phyloP scores from a whole-genome alignment of 1,140 invertebrate species.

The Cydia splendana region DNA sequence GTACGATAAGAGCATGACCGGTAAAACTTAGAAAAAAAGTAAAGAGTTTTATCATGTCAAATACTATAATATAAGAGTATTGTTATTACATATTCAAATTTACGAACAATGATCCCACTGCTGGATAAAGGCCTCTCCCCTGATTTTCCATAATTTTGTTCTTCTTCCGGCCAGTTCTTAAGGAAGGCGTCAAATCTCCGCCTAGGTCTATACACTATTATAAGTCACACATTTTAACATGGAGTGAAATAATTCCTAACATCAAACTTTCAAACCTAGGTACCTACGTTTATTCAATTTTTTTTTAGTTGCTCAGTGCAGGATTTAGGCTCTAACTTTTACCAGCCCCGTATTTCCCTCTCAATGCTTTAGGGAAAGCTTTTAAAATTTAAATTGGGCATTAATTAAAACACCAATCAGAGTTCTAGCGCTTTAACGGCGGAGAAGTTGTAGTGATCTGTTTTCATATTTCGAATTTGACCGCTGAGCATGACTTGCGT shows the following conservation, averaged over 20 bases:
- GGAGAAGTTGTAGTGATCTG: background rate
- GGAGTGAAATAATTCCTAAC: background rate
- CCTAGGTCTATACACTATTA: too few species aligned
- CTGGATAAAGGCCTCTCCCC: too few species aligned
- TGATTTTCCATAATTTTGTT: too few species aligned
- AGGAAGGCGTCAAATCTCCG: too few species aligned
- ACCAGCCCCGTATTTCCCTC: background rate
- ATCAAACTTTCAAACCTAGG: background rate
- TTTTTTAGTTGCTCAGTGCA: background rate
- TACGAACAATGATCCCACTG: too few species aligned
- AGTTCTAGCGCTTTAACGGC: background rate
- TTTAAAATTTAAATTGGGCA: constrained; percentile 28
- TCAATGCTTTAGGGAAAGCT: constrained; percentile 10
- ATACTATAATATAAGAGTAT: too few species aligned
- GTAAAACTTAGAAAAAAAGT: too few species aligned
- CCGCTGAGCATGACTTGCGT: too few species aligned
- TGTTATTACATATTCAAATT: too few species aligned
- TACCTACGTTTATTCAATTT: constrained; percentile 11
- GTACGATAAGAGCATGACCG: too few species aligned
- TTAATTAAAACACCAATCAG: constrained; percentile 32
- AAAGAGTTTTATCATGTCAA: too few species aligned
- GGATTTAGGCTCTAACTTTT: constrained; percentile 12
- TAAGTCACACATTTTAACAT: background rate
- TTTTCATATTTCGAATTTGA: background rate
- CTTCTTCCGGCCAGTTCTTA: too few species aligned